phyloP scores from a whole-genome alignment of 35 echinoderm and acorn worm species.

The Lytechinus variegatus region DNA sequence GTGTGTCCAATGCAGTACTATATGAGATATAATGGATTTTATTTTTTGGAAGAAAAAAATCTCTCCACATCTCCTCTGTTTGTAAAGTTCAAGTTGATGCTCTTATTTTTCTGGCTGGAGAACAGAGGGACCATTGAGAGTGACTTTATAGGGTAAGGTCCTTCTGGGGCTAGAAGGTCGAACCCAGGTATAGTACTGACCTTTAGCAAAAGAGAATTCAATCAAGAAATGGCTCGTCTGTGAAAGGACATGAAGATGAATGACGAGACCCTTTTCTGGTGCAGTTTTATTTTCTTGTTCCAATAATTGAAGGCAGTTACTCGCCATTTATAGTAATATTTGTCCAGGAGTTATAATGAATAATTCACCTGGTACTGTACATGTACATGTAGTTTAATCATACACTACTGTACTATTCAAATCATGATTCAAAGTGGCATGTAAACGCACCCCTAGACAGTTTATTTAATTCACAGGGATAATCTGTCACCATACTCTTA shows the following conservation, averaged over 20 bases:
- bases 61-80: background rate
- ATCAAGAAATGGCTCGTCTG: background rate
- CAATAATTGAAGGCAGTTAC: too few species aligned
- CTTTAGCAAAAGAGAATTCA: background rate
- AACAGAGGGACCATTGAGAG: conserved; percentile 1
- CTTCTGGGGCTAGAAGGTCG: background rate
- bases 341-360: background rate
- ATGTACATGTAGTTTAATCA: too few species aligned
- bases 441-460: too few species aligned
- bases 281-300: background rate
- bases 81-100: background rate
- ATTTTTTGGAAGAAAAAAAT: background rate
- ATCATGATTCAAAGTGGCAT: too few species aligned
- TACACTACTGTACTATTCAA: too few species aligned
- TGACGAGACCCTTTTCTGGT: background rate
- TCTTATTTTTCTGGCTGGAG: background rate
- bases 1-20: background rate
- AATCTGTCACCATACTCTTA: too few species aligned
- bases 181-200: background rate
- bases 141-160: background rate
- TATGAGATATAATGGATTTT: background rate
- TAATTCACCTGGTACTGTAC: background rate
- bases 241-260: background rate
- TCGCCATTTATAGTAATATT: too few species aligned
- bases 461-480: too few species aligned